phyloP scores from a whole-genome alignment of 2,113 vertebrate species.

The Lamprotornis superbus region DNA sequence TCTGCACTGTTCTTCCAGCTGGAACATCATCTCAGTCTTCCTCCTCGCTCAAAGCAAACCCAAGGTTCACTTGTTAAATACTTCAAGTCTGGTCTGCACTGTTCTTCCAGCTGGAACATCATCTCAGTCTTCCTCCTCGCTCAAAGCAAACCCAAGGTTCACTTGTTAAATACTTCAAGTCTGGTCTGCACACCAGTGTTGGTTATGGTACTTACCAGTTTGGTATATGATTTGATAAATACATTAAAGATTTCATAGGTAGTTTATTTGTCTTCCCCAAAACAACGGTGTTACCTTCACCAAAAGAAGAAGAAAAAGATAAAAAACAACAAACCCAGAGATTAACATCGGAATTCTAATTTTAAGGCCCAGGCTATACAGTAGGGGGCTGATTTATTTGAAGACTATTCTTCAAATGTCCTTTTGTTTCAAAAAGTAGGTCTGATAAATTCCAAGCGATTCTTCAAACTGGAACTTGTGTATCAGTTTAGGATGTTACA shows the following conservation, averaged over 20 bases:
- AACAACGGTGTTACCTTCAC: neutral
- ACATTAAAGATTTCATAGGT: neutral
- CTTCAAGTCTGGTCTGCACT: neutral
- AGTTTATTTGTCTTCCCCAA: neutral
- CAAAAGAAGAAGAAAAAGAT: neutral
- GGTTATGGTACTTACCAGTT: neutral
- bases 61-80: neutral
- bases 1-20: neutral
- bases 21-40: neutral
- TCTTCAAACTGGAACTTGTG: neutral
- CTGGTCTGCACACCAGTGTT: neutral
- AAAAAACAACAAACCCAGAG: neutral
- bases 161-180: neutral
- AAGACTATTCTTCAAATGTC: neutral
- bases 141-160: neutral
- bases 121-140: neutral
- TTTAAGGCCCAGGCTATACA: neutral
- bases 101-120: constrained; percentile 16
- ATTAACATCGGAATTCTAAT: neutral
- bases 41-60: neutral
- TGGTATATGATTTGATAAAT: neutral
- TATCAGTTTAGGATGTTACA: neutral
- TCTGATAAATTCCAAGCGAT: neutral
- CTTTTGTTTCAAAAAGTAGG: neutral
- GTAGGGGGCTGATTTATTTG: neutral